Percentiles rank a stretch among this genome's conserved stretches.
Conservation (phyloP, 2,888 invertebrate species). For the Molorchus minor region DNA sequence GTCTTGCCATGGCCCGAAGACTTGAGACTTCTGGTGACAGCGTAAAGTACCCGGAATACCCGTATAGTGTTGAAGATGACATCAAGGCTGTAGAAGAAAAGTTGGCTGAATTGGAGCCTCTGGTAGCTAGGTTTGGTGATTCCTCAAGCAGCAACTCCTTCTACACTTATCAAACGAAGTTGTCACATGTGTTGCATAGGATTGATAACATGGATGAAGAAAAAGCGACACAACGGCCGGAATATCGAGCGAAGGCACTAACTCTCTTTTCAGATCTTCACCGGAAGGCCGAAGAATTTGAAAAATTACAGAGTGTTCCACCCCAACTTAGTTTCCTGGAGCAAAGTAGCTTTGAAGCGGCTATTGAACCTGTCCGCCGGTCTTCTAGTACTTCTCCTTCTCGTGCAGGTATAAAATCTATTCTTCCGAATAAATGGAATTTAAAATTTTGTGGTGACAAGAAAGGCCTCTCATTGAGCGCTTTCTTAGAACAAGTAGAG, state of each 20-base stretch:
- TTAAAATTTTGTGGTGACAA: no score
- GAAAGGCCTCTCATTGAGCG: no score
- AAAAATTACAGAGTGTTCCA: no score
- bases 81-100: constrained; percentile 3
- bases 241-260: not conserved
- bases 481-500: no score
- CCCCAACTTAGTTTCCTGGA: no score
- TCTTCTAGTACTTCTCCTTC: no score
- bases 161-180: constrained; percentile 1
- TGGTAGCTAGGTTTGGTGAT: not conserved
- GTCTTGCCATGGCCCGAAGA: not conserved
- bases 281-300: not conserved
- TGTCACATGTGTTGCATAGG: not conserved
- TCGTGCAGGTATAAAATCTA: no score
- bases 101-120: not conserved
- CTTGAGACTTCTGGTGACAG: constrained; percentile 20
- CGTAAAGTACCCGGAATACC: constrained; percentile 10
- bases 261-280: not conserved
- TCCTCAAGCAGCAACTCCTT: not conserved
- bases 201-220: constrained; percentile 9
- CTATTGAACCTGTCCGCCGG: no score
- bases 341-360: no score
- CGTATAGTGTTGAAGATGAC: constrained; percentile 14
- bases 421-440: no score
- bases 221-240: not conserved